These are phyloP conservation scores for Drosophila sechellia DNA, from an alignment of 1,140 invertebrate species.

Conservation along the genomic window DNA sequence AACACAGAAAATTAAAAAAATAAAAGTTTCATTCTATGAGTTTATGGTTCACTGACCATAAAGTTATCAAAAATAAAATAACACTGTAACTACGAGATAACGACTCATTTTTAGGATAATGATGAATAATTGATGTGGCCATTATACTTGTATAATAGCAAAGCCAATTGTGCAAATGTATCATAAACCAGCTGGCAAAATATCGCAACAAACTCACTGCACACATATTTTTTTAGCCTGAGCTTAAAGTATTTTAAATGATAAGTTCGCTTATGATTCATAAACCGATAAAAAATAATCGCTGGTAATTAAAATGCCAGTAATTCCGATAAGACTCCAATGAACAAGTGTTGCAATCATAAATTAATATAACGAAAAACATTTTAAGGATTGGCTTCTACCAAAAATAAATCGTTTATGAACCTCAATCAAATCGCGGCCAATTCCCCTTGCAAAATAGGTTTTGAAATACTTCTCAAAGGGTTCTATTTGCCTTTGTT, in stretches of 20 bases:
- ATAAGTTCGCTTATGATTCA: conserved; percentile 1
- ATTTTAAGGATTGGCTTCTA: background rate
- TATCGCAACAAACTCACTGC: background rate
- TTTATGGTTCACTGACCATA: conserved; percentile 22
- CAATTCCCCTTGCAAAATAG: background rate
- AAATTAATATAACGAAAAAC: background rate
- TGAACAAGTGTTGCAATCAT: background rate
- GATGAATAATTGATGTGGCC: background rate
- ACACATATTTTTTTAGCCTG: too few species aligned
- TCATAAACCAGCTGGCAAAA: background rate
- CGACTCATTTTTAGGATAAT: background rate
- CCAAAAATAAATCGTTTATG: background rate
- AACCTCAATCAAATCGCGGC: too few species aligned
- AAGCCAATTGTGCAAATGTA: background rate
- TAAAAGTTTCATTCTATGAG: background rate
- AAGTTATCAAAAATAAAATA: background rate
- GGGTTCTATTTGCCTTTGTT: conserved; percentile 2
- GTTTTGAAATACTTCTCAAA: background rate
- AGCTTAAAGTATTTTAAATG: background rate
- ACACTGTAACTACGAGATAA: background rate
- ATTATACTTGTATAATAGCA: background rate
- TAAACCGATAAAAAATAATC: background rate
- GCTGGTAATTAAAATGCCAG: background rate
- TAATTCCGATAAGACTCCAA: background rate
- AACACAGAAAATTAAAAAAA: background rate